Evolutionary conservation across 1,140 invertebrate genomes (phyloP), one percentile per base, ranked within the genome.

Genomic region (Luehdorfia chinensis): DNA sequence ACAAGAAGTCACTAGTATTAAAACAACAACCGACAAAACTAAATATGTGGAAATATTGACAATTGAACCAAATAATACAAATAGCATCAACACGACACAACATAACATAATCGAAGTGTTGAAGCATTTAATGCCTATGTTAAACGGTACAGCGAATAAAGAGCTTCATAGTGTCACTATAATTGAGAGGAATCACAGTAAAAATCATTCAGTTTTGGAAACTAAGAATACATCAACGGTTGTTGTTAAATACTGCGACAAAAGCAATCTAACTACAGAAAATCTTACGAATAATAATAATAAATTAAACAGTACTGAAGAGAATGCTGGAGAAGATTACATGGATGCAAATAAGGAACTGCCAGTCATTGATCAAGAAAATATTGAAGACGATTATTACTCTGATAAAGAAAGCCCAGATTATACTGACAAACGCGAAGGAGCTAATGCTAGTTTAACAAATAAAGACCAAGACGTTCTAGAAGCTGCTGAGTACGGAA

Each of bases 401-500:
- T 34, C 52, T 8, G 50, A 50, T 21, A 31, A 45, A 27, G 53
- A 57, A 30, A 28, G 50, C 14, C 39, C 27, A 11, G 47, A 52
- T n/a, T 52, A 64, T 36, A 43, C 49, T 34, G 13, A 51, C 21
- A 54, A 66, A 15, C 16, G 21, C 21, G 61, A 64, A 12, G 13
- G 43, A 7, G 46, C 50, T 31, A 61, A 66, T 32, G 55, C 36
- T 1, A 77, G 74, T 55, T 34, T 54, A 37, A 66, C 71, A 0
- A 63, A 65, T 36, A 69, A 81, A 52, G 69, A 83, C 27, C 87
- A 66, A 55, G 88, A 91, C 46, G 65, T 92, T 2, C 69, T 90
- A 19, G 89, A 91, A 66, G 92, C 92, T 7, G 87, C 90, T 0
- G 87, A 91, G 56, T 91, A 90, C 62, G 93, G 93, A 13, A 80